Conservation (phyloP, 2,113 vertebrate species). For the Sterna hirundo region DNA sequence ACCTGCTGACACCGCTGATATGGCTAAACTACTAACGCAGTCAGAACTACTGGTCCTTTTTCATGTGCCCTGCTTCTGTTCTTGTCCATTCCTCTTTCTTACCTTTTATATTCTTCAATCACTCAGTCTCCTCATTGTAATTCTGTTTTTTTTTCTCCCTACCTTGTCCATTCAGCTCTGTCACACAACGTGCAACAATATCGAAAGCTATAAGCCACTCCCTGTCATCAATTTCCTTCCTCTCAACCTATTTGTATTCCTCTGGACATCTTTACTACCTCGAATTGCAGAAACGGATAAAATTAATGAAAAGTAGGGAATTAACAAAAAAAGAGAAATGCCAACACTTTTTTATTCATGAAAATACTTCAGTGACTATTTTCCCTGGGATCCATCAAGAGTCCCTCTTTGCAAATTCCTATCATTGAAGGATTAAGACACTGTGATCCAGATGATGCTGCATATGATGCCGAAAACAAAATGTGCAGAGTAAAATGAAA, state of each 20-base stretch:
- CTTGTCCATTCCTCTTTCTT: background rate
- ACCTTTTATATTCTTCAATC: background rate
- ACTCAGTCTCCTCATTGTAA: background rate
- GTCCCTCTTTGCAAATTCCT: background rate
- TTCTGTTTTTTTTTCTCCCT: background rate
- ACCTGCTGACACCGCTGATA: background rate
- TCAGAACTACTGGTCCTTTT: background rate
- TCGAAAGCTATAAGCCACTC: background rate
- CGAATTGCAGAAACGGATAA: background rate
- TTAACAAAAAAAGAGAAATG: background rate
- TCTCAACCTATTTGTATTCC: background rate
- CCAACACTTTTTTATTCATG: background rate
- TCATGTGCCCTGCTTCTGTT: background rate
- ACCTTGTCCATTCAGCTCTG: background rate
- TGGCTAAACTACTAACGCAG: background rate
- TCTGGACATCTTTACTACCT: background rate
- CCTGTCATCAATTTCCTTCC: background rate
- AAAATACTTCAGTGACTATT: background rate
- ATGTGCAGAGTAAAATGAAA: conserved; percentile 1
- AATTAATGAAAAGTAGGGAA: background rate
- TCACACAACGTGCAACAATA: background rate
- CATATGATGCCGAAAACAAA: conserved; percentile 15
- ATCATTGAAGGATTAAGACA: background rate
- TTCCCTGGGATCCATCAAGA: background rate
- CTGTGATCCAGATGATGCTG: conserved; percentile 19